Base-by-base conservation (phyloP, 1,140 invertebrate species). In the Steinernema khuongi region DNA sequence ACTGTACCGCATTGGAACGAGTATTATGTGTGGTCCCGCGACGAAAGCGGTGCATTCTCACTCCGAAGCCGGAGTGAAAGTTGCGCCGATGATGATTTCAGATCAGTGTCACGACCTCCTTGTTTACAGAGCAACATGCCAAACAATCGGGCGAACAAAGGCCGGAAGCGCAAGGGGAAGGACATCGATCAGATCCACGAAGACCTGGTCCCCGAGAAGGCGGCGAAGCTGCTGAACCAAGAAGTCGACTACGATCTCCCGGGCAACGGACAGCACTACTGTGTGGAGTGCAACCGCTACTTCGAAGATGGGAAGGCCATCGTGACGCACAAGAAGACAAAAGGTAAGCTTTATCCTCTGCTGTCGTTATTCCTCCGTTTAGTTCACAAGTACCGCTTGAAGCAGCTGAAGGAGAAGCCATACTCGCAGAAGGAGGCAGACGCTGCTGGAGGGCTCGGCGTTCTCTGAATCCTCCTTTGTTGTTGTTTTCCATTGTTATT, bases 171-270 rank as follows among this genome's bases (percentile, higher is more conserved):
- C 17, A 84, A 85, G 69, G 87, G 84, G 0, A 88, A 87, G 79
- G 88, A 88, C 79, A 73, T 86, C 4, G 88, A 88, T 79, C 83
- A 88, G 76, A 88, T 88, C 71, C 86, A 87, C 67, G 84, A 86
- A 66, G 87, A 88, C 76, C 80, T 88, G 83, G 83, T 83, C 68
- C 86, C 87, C 4, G 80, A 79, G 68, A 87, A 86, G 41, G 79
- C 85, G 7, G 71, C 81, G 0, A 83, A 83, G 67, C 72, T 88
- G n/a, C 43, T 68, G 26, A 44, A 81, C 17, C 82, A 82, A 19
- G 67, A 72, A 71, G 73, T 88, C 1, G 87, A 88, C 75, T 79
- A 83, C 66, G 88, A 88, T 77, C 78, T 86, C 67, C 85, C 87
- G 17, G 88, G 88, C 26, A 81, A 83, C 33, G 88, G 81, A 11